Evolutionary conservation across 2,797 vertebrate genomes (phyloP).

Genomic region (Mus minutoides): DNA sequence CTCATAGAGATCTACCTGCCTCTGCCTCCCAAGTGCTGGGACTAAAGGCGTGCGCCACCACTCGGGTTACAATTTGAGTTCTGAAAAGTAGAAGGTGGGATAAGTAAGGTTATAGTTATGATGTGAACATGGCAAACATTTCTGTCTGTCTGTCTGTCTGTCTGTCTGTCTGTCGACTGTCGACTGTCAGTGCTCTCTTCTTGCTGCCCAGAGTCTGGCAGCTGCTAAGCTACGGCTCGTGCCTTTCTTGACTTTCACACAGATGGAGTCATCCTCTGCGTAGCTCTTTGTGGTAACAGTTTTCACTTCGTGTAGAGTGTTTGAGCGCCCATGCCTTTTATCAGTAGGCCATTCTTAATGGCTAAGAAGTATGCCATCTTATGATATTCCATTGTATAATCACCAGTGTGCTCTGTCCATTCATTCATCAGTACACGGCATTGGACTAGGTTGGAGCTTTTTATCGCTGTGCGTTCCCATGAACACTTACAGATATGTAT

Average conservation of each 20-base stretch:
- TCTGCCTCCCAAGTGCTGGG: neutral
- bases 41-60: neutral
- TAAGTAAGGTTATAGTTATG: neutral
- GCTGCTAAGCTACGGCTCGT: neutral
- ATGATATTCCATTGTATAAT: neutral
- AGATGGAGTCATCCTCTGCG: neutral
- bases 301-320: neutral
- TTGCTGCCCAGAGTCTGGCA: neutral
- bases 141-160: neutral
- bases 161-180: neutral
- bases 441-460: slow-evolving; percentile 7
- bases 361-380: slow-evolving; percentile 9
- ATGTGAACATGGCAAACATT: neutral
- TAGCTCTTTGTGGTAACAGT: neutral
- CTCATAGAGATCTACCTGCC: neutral
- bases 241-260: slow-evolving; percentile 41
- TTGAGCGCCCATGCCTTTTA: slow-evolving; percentile 22
- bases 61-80: neutral
- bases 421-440: neutral
- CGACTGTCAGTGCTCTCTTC: neutral
- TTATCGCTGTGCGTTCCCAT: neutral
- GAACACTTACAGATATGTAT: neutral
- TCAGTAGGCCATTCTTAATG: slow-evolving; percentile 30
- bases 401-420: neutral
- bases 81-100: neutral